Evolutionary conservation across 1,140 invertebrate species (phyloP), one percentile per base, ranked within the genome.

Genomic region (Cyphomyrmex costatus): DNA sequence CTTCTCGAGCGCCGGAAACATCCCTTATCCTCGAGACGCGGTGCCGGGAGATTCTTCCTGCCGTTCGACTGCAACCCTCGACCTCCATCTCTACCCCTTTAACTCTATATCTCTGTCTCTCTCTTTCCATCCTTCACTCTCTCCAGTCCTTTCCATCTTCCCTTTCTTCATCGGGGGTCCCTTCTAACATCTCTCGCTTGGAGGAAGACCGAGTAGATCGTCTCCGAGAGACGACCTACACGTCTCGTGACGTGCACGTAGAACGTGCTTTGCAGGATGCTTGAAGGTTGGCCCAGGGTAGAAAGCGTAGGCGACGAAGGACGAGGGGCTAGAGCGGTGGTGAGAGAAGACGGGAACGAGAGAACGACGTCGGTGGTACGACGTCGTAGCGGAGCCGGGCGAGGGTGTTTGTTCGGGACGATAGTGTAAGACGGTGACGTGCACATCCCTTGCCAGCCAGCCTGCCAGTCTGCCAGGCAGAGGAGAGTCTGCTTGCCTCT

Each of bases 361-460:
- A 86, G 78, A 83, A 83, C 77, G 77, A 74, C 79, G 79, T 74
- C 61, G 89, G 49, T 84, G 85, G 87, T 79, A 89, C 83, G 83
- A 66, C 60, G 83, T 79, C 74, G 83, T 80, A 86, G 78, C 74
- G 88, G 86, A 89, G 80, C 86, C 83, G 89, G 65, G 90, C 70
- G 88, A 91, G 93, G 93, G 92, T 94, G 93, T 95, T 95, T 95
- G 94, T 94, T 95, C 94, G 94, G 92, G 92, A 93, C 93, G 94
- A 95, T 95, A 94, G 94, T 90, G 92, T 94, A 95, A 95, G 94
- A 94, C 94, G 94, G 94, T 95, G 94, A 95, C 94, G 94, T 94
- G 93, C 93, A 94, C 92, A 91, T 92, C 93, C 93, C 93, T 92
- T 91, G 91, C 92, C 90, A 91, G 89, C 87, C 87, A 78, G 86